Evolutionary conservation across 1,140 invertebrate species (phyloP), one percentile per base, ranked within the genome.

Genomic region (Scaptomyza hsui): DNA sequence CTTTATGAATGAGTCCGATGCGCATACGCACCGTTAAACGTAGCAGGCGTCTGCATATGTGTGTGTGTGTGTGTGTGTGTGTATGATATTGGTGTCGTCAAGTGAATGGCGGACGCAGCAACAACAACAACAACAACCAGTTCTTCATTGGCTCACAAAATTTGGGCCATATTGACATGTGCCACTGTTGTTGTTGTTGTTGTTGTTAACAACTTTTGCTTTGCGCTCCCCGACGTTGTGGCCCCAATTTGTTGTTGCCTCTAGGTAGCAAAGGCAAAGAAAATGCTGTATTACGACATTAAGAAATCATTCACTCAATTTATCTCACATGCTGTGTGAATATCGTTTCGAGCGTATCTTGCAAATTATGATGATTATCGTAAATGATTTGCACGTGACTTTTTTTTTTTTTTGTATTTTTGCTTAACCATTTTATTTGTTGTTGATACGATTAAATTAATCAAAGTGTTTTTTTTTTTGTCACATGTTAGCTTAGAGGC

Each of bases 91-190:
- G 24, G 47, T 47, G 57, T 71, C 72, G 62, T 75, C 78, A 70
- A 70, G 72, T 73, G 65, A 73, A 73, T 73, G 71, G 71, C 37
- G 56, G 49, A 61, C 64, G 26, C 69, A 56, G 61, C 60, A 41
- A 55, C 45, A 65, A 56, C 53, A 68, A 39, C 72, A 57, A 70
- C 39, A 68, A 48, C 78, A 83, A 83, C 79, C 79, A 79, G 79
- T 83, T 82, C 52, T 72, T 55, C 85, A 61, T 86, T 71, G 65
- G 77, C 78, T 79, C 49, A 73, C 29, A 63, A 65, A 53, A 80
- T 86, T 85, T 86, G 82, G 81, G 73, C 77, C 77, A 85, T 86
- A 74, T 86, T 81, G 81, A 85, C 77, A 86, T 86, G 77, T 85
- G 78, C 73, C 78, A 29, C 62, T 29, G 62, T 18, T 42, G 47